These are phyloP conservation scores for Pteria penguin DNA, from an alignment of 2,888 invertebrate genomes.

Conservation along the genomic window DNA sequence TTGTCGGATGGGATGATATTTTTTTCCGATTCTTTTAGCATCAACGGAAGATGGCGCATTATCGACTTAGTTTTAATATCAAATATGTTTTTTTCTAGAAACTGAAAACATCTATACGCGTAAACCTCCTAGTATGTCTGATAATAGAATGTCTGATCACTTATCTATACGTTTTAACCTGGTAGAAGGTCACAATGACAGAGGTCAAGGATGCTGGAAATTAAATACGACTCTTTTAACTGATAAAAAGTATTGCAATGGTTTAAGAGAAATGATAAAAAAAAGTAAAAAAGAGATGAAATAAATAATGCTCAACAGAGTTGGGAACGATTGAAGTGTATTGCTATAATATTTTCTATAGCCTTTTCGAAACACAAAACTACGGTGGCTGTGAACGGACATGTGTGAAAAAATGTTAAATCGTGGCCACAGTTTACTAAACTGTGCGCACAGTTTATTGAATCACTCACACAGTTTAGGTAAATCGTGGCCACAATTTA, in stretches of 20 bases:
- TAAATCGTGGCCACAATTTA: too few species aligned
- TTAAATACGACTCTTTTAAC: too few species aligned
- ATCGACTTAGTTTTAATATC: constrained; percentile 9
- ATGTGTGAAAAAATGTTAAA: too few species aligned
- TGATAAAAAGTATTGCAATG: not conserved
- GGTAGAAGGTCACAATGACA: not conserved
- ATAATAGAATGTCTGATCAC: not conserved
- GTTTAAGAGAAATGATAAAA: not conserved
- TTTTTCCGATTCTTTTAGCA: too few species aligned
- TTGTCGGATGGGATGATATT: too few species aligned
- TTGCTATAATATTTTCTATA: not conserved
- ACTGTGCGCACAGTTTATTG: too few species aligned
- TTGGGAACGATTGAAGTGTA: not conserved
- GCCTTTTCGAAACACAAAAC: not conserved
- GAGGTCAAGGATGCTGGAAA: not conserved
- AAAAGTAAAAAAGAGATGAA: not conserved
- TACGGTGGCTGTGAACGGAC: too few species aligned
- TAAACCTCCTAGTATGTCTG: too few species aligned
- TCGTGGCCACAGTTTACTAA: too few species aligned
- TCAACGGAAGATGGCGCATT: too few species aligned
- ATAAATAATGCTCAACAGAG: not conserved
- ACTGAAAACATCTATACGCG: too few species aligned
- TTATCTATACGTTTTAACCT: not conserved
- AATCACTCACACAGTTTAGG: too few species aligned
- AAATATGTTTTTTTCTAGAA: not conserved